A percentile compares a stretch with the other conserved stretches of the same genome.
Conservation (phyloP, 92 coral and sea anemone species). For the Zoanthus solanderi region DNA sequence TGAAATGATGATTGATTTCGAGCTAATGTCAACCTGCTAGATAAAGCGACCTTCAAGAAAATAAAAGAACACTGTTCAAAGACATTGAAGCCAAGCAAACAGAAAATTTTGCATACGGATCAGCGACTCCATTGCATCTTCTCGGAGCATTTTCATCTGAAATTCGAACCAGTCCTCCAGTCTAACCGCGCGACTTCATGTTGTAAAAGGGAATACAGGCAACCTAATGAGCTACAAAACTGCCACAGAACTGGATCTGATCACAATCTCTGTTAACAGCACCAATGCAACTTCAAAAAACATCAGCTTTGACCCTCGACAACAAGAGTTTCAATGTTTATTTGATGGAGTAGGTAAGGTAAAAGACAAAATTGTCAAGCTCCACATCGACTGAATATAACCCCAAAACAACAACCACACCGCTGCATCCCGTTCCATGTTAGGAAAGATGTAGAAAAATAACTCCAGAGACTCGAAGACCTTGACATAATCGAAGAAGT, state of each 20-base stretch:
- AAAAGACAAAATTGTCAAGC: no score
- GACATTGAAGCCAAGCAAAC: constrained; percentile 37
- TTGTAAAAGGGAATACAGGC: no score
- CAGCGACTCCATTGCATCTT: constrained; percentile 68
- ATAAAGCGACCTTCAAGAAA: constrained; percentile 53
- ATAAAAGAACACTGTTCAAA: constrained; percentile 30
- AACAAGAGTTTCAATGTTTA: constrained; percentile 48
- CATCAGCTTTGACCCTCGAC: constrained; percentile 19
- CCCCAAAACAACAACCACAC: no score
- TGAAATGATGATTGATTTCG: constrained; percentile 64
- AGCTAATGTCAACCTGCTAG: constrained; percentile 61
- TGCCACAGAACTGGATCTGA: constrained; percentile 50
- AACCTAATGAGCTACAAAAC: constrained; percentile 55
- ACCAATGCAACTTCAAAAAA: constrained; percentile 25
- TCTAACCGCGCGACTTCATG: neutral
- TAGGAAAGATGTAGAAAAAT: constrained; percentile 25
- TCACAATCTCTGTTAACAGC: constrained; percentile 51
- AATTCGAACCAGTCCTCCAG: constrained; percentile 58
- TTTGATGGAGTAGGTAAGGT: constrained; percentile 70
- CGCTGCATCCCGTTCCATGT: no score
- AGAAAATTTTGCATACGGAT: constrained; percentile 57
- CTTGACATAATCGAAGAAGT: no score
- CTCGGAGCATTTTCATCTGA: constrained; percentile 55
- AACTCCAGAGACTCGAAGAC: constrained; percentile 55
- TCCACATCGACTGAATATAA: constrained; percentile 51